Conservation (phyloP, 1,140 invertebrate species). For the Drosophila chauvacae region DNA sequence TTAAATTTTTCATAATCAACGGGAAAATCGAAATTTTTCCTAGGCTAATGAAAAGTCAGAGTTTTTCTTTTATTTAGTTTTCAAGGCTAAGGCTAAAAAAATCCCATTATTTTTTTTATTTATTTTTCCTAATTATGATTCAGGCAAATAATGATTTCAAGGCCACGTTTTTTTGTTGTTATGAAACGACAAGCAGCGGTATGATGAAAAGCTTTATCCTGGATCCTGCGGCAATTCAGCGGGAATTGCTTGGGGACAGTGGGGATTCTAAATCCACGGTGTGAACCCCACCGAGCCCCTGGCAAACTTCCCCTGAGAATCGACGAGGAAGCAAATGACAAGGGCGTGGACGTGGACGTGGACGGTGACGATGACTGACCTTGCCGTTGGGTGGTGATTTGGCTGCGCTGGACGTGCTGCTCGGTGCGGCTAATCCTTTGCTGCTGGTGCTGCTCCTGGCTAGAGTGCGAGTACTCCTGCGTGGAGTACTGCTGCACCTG, state of each 20-base stretch:
- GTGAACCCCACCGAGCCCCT: constrained; percentile 72
- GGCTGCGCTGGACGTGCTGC: constrained; percentile 89
- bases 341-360: background rate
- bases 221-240: constrained; percentile 27
- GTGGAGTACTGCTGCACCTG: constrained; percentile 86
- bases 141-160: constrained; percentile 13
- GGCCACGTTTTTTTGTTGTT: constrained; percentile 6
- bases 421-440: constrained; percentile 89
- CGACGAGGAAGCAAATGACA: constrained; percentile 17
- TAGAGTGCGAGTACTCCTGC: constrained; percentile 77
- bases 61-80: background rate
- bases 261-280: constrained; percentile 75
- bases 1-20: background rate
- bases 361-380: constrained; percentile 86
- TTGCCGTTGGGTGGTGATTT: constrained; percentile 91
- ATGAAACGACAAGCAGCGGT: constrained; percentile 15
- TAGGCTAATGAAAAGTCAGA: background rate
- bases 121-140: background rate
- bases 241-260: constrained; percentile 53
- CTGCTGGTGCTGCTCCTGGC: constrained; percentile 85
- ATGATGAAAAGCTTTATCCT: constrained; percentile 26
- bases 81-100: background rate
- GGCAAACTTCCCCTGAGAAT: constrained; percentile 38
- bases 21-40: background rate
- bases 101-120: background rate